These are phyloP conservation scores for Bathybates hornii DNA, from an alignment of 2,113 vertebrate species.

Conservation along the genomic window DNA sequence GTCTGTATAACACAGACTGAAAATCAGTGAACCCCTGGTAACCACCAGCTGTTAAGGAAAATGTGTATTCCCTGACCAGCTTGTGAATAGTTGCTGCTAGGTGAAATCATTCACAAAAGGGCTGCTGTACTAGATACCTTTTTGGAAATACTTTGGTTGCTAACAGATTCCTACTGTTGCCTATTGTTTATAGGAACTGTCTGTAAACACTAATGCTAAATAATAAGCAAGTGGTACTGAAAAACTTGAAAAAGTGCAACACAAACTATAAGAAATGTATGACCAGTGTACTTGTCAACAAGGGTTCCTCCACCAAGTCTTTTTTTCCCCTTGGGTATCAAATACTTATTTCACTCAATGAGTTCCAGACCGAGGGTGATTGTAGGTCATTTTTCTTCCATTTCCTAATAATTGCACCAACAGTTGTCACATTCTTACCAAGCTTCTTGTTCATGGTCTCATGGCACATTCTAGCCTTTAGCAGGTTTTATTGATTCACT, in stretches of 20 bases:
- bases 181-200: not conserved
- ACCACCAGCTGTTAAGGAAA: not conserved
- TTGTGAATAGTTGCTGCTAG: not conserved
- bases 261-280: not conserved
- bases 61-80: not conserved
- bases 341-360: not conserved
- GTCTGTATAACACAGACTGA: not conserved
- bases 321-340: not conserved
- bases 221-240: not conserved
- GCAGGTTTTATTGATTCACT: not conserved
- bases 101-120: not conserved
- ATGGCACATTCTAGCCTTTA: not conserved
- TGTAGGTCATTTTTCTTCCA: not conserved
- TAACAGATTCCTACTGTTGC: not conserved
- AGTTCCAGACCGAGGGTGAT: rapidly evolving
- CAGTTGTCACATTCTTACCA: not conserved
- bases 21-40: not conserved
- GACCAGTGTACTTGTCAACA: not conserved
- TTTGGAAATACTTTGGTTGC: not conserved
- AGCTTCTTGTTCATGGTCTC: not conserved
- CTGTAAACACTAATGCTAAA: not conserved
- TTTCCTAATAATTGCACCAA: not conserved
- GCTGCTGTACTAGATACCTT: not conserved
- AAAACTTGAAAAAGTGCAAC: not conserved
- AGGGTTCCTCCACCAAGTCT: not conserved